A percentile compares a stretch with the other conserved stretches of the same genome.
These are phyloP conservation scores for Aphidoletes aphidimyza DNA, from an alignment of 2,888 invertebrate species.

Conservation along the genomic window DNA sequence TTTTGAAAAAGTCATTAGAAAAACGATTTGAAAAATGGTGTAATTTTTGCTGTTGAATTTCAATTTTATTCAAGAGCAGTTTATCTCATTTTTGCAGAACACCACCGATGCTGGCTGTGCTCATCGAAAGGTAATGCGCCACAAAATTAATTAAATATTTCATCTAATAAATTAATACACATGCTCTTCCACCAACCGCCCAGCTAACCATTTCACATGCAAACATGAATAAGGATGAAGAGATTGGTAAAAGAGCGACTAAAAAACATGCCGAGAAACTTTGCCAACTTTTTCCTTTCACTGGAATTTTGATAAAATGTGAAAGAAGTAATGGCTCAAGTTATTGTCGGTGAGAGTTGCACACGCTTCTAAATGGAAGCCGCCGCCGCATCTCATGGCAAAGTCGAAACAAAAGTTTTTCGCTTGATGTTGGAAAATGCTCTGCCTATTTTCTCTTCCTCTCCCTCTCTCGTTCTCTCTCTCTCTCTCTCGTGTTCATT, in stretches of 20 bases:
- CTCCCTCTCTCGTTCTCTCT: too few relatives aligned
- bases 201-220: background rate
- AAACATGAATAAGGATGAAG: background rate
- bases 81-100: slow-evolving; percentile 33
- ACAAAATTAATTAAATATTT: slow-evolving; percentile 42
- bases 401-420: slow-evolving; percentile 37
- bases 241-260: background rate
- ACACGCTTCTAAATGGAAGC: background rate
- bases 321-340: slow-evolving; percentile 21
- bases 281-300: background rate
- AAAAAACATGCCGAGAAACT: slow-evolving; percentile 17
- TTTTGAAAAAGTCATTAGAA: too few relatives aligned
- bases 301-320: slow-evolving; percentile 18
- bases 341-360: background rate
- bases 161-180: slow-evolving; percentile 34
- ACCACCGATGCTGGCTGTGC: background rate
- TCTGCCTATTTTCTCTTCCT: slow-evolving; percentile 5
- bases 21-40: too few relatives aligned
- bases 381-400: background rate
- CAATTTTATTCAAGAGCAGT: slow-evolving; percentile 1
- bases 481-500: too few relatives aligned
- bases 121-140: background rate
- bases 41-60: background rate
- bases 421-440: background rate
- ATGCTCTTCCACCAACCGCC: background rate